These are phyloP conservation scores for Harpalus rubripes DNA, from an alignment of 2,888 invertebrate species.

Conservation along the genomic window DNA sequence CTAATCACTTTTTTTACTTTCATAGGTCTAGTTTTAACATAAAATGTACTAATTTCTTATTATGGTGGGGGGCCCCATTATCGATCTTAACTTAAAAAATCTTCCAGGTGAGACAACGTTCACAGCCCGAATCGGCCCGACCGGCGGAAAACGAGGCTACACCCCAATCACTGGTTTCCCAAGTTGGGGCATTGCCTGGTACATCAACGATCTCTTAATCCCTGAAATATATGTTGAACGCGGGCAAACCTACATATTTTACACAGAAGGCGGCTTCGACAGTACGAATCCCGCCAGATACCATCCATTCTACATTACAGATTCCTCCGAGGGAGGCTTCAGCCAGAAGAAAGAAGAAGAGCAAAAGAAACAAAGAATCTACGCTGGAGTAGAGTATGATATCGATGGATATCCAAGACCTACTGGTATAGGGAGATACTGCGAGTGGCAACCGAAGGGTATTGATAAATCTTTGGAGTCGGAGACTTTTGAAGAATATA, in stretches of 20 bases:
- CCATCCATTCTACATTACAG: constrained; percentile 95
- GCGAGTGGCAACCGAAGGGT: constrained; percentile 91
- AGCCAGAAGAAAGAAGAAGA: constrained; percentile 87
- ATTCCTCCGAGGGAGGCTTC: constrained; percentile 91
- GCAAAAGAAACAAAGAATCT: constrained; percentile 85
- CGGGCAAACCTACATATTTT: constrained; percentile 91
- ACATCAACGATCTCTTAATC: constrained; percentile 92
- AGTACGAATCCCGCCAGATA: constrained; percentile 89
- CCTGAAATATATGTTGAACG: constrained; percentile 94
- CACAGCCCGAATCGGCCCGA: constrained; percentile 90
- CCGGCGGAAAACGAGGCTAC: constrained; percentile 90
- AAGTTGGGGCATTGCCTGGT: constrained; percentile 96
- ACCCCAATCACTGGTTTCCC: constrained; percentile 88
- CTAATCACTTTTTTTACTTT: too few relatives aligned
- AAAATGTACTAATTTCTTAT: too few relatives aligned
- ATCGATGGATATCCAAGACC: constrained; percentile 88
- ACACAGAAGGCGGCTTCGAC: constrained; percentile 92
- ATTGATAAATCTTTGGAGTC: constrained; percentile 86
- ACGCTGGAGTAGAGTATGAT: constrained; percentile 89
- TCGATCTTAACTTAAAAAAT: neutral
- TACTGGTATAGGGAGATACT: constrained; percentile 90
- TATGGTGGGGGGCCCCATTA: too few relatives aligned
- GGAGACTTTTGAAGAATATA: constrained; percentile 88
- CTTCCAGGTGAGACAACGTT: constrained; percentile 80
- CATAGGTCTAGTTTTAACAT: too few relatives aligned